Percentiles rank a stretch among this genome's conserved stretches.
These are phyloP conservation scores for Plagodis dolabraria DNA, from an alignment of 2,888 invertebrate species.

Conservation along the genomic window DNA sequence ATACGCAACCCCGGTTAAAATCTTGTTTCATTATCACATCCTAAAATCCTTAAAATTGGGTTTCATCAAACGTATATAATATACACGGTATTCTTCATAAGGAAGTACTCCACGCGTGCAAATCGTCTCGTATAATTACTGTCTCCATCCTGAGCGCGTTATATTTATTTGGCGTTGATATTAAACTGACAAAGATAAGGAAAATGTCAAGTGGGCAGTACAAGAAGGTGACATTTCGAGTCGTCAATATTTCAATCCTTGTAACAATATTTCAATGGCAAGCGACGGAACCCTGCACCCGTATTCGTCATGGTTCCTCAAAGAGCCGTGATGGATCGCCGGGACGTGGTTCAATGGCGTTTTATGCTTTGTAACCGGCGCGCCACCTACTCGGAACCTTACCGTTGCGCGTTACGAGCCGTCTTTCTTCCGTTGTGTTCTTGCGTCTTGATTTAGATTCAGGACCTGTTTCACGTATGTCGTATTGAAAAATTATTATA, in stretches of 20 bases:
- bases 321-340: conserved; percentile 26
- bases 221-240: no score
- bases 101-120: no score
- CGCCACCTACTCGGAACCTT: conserved; percentile 14
- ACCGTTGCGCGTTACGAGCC: conserved; percentile 8
- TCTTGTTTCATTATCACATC: no score
- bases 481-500: background rate
- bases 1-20: no score
- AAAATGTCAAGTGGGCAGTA: no score
- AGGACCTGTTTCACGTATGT: conserved; percentile 4
- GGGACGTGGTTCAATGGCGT: conserved; percentile 13
- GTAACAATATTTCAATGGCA: background rate
- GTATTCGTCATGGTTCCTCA: conserved; percentile 23
- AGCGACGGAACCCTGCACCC: background rate
- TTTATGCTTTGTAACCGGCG: conserved; percentile 23
- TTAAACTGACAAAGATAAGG: no score
- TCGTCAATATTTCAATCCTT: background rate
- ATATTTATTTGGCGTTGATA: no score
- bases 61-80: no score
- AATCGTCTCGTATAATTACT: no score
- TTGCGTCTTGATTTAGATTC: conserved; percentile 14
- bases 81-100: no score
- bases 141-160: no score
- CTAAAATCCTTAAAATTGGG: no score
- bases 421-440: conserved; percentile 5